Percentiles rank a stretch among this genome's conserved stretches.
These are phyloP conservation scores for Allacma fusca DNA, from an alignment of 2,888 invertebrate species.

Conservation along the genomic window DNA sequence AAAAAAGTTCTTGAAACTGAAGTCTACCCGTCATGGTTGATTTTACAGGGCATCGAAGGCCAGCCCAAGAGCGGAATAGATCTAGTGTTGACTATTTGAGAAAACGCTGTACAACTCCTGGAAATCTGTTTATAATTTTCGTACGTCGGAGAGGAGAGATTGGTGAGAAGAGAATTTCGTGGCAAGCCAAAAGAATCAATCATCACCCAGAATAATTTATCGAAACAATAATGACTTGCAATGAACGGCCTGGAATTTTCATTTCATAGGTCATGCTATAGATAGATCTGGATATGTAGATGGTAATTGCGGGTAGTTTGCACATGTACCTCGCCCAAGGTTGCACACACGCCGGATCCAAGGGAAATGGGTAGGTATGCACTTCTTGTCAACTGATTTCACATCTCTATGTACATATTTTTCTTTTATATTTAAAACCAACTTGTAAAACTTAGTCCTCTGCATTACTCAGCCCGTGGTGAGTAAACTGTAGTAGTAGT, in stretches of 20 bases:
- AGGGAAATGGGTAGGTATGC: background rate
- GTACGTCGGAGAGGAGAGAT: background rate
- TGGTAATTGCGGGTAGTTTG: background rate
- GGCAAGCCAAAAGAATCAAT: background rate
- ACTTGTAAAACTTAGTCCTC: no score
- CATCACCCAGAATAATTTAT: background rate
- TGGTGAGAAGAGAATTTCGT: background rate
- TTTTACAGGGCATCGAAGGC: no score
- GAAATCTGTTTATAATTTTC: no score
- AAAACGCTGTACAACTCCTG: no score
- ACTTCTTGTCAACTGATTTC: no score
- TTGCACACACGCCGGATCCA: background rate
- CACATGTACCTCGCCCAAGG: background rate
- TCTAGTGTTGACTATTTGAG: no score
- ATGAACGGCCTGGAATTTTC: background rate
- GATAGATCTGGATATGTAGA: background rate
- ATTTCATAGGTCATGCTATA: slow-evolving; percentile 16
- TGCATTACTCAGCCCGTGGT: no score
- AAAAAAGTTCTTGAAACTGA: no score
- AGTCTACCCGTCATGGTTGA: no score
- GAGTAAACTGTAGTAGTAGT: background rate
- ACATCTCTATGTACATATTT: no score
- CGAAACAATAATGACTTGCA: background rate
- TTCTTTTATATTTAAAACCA: no score
- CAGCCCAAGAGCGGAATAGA: no score